Percentiles rank a stretch among this genome's conserved stretches.
Conservation (phyloP, 2,888 invertebrate species). For the Andrena bucephala region DNA sequence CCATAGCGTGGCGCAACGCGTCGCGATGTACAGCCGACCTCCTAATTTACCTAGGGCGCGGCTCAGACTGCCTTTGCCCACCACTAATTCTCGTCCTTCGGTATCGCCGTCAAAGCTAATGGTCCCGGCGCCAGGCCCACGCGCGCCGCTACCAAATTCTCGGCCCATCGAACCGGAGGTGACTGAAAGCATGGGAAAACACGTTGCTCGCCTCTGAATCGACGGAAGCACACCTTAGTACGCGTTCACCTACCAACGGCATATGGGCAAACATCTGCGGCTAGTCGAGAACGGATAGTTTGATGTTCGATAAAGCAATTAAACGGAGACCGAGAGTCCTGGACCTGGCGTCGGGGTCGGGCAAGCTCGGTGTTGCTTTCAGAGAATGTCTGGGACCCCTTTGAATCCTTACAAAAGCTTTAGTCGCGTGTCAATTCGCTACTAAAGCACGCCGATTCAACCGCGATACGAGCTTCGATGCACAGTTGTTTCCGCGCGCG, state of each 20-base stretch:
- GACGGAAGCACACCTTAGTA: not conserved
- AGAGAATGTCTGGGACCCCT: not conserved
- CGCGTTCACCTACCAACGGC: not conserved
- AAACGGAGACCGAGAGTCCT: slow-evolving; percentile 13
- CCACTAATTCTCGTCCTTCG: slow-evolving; percentile 46
- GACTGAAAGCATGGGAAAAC: slow-evolving; percentile 20
- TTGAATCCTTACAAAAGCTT: not conserved
- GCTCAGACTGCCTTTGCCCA: slow-evolving; percentile 26
- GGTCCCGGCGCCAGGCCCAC: slow-evolving; percentile 18
- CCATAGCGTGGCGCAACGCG: not conserved
- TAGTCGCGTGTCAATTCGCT: not conserved
- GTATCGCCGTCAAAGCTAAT: slow-evolving; percentile 62
- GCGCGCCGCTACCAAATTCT: slow-evolving; percentile 8
- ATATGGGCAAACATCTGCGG: slow-evolving; percentile 37
- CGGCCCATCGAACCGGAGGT: slow-evolving; percentile 1
- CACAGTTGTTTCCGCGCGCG: too few relatives aligned
- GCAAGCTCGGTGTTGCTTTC: not conserved
- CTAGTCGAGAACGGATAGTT: slow-evolving; percentile 18
- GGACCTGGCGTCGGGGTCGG: not conserved
- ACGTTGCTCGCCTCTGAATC: slow-evolving; percentile 1
- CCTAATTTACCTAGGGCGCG: slow-evolving; percentile 43
- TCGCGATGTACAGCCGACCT: slow-evolving; percentile 42
- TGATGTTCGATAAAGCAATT: slow-evolving; percentile 42
- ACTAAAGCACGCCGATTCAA: not conserved
- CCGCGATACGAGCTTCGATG: too few relatives aligned